Percentiles rank a stretch among this genome's conserved stretches.
phyloP scores from a whole-genome alignment of 2,797 vertebrate genomes.

The Margarornis squamiger region DNA sequence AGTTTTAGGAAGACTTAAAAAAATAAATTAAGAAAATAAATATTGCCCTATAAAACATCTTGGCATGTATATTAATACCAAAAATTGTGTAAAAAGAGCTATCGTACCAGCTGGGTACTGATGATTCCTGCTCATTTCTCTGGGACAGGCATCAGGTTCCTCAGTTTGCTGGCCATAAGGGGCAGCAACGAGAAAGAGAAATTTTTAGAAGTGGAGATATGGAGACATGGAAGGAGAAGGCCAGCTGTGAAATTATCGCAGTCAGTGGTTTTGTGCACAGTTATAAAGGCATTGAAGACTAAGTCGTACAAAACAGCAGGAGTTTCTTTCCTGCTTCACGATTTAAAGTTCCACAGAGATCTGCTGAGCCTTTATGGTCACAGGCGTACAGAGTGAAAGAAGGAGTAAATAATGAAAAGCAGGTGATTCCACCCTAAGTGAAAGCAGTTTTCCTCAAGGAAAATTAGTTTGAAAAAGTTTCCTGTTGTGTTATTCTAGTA shows the following conservation, averaged over 20 bases:
- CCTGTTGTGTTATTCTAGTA: neutral
- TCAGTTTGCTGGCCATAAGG: neutral
- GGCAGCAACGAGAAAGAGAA: neutral
- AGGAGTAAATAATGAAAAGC: constrained; percentile 35
- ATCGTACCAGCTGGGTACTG: neutral
- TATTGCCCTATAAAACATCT: neutral
- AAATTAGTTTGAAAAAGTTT: neutral
- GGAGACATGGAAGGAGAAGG: neutral
- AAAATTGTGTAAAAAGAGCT: neutral
- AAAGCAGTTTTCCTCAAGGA: neutral
- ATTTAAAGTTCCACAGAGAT: constrained; percentile 37
- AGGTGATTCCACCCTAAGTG: neutral
- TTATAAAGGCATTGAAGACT: neutral
- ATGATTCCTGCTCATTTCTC: neutral
- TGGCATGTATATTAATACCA: neutral
- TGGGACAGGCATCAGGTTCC: neutral
- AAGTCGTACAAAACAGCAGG: constrained; percentile 19
- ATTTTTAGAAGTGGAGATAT: neutral
- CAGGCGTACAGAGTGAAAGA: neutral
- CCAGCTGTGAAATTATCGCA: neutral
- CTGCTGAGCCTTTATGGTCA: neutral
- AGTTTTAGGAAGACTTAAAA: neutral
- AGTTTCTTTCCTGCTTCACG: neutral
- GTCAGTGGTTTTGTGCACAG: neutral
- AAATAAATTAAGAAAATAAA: neutral